A percentile compares a stretch with the other conserved stretches of the same genome.
Evolutionary conservation across 2,888 invertebrate species (phyloP).

Genomic region (Rhimphoctona megacephalus): DNA sequence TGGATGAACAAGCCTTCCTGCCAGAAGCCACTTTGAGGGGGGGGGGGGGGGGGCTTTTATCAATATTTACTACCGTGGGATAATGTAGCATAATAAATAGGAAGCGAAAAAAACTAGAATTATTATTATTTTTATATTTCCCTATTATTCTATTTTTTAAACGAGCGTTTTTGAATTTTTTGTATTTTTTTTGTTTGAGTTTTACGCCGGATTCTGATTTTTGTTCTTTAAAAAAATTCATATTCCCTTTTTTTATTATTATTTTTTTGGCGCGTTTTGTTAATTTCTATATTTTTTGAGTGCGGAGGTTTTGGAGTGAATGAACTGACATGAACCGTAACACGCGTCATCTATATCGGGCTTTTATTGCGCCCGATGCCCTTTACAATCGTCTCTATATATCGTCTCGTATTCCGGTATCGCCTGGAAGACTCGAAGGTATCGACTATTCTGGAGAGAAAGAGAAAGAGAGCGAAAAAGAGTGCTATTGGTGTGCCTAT

Average conservation of each 20-base stretch:
- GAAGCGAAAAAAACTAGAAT: neutral
- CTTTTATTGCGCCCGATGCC: constrained; percentile 57
- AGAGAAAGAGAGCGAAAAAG: constrained; percentile 1
- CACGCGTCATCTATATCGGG: constrained; percentile 56
- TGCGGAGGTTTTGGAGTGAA: constrained; percentile 48
- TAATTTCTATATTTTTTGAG: constrained; percentile 12
- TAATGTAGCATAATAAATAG: constrained; percentile 33
- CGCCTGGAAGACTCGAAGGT: constrained; percentile 8
- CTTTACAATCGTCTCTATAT: constrained; percentile 51
- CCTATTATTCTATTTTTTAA: neutral
- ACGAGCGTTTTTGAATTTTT: neutral
- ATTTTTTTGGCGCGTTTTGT: neutral
- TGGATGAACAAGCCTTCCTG: constrained; percentile 57
- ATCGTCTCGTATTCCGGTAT: constrained; percentile 58
- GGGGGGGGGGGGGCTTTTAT: constrained; percentile 73
- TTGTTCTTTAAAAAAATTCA: neutral
- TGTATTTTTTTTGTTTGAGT: neutral
- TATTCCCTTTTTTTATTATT: neutral
- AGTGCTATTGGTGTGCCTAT: neutral
- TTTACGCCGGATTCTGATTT: neutral
- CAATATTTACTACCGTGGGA: constrained; percentile 78
- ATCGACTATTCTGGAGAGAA: constrained; percentile 20
- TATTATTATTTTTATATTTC: neutral
- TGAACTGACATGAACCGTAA: constrained; percentile 62
- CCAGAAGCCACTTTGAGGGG: constrained; percentile 26